A percentile compares a stretch with the other conserved stretches of the same genome.
phyloP scores from a whole-genome alignment of 2,888 invertebrate genomes.

The Gnatocerus cornutus region DNA sequence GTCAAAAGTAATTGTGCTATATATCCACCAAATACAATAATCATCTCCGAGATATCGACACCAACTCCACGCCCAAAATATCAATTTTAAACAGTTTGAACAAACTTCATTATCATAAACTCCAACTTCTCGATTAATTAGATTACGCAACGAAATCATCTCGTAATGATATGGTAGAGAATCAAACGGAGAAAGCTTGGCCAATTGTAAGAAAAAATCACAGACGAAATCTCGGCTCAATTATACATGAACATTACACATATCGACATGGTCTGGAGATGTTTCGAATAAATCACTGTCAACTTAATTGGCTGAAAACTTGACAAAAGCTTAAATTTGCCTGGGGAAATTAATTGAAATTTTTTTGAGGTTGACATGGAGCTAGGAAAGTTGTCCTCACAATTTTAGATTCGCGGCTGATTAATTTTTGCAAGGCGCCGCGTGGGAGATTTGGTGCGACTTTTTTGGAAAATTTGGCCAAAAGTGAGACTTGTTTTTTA shows the following conservation, averaged over 20 bases:
- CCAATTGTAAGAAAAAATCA: background rate
- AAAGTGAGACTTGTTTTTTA: too few species aligned
- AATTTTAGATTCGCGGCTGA: constrained; percentile 8
- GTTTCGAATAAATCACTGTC: constrained; percentile 40
- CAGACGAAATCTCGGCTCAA: constrained; percentile 12
- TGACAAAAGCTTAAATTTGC: constrained; percentile 40
- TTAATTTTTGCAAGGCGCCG: constrained; percentile 33
- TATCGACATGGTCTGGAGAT: constrained; percentile 24
- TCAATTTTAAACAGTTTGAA: background rate
- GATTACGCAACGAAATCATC: constrained; percentile 18
- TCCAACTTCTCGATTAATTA: constrained; percentile 7
- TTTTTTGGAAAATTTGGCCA: too few species aligned
- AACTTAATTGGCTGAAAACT: constrained; percentile 37
- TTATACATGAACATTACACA: constrained; percentile 26
- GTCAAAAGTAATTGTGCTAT: constrained; percentile 25
- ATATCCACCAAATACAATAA: constrained; percentile 4
- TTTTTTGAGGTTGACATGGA: constrained; percentile 28
- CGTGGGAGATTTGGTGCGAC: too few species aligned
- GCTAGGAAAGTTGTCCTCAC: constrained; percentile 3
- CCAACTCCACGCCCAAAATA: background rate
- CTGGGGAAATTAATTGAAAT: constrained; percentile 32
- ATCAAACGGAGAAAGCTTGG: constrained; percentile 14
- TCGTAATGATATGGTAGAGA: background rate
- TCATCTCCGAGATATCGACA: background rate
- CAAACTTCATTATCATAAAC: constrained; percentile 13